A percentile compares a stretch with the other conserved stretches of the same genome.
Evolutionary conservation across 1,140 invertebrate genomes (phyloP).

Genomic region (Drosophila tani): DNA sequence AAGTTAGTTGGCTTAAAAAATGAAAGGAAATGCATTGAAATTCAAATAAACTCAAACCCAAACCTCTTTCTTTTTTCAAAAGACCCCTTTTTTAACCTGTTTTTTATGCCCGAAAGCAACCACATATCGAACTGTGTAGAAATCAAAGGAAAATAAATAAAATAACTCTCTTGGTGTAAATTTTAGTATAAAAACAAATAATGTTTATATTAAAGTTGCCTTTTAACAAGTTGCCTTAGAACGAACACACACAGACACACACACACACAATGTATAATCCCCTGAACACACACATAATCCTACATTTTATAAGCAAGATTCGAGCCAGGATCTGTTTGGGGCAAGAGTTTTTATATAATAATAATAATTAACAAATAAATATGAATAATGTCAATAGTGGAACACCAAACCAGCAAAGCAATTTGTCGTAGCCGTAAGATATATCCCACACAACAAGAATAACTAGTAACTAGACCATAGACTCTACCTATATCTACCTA

Average conservation of each 20-base stretch:
- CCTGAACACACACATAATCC: slow-evolving; percentile 34
- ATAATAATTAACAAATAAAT: not conserved
- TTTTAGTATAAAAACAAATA: slow-evolving; percentile 59
- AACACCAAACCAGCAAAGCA: slow-evolving; percentile 34
- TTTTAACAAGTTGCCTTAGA: slow-evolving; percentile 79
- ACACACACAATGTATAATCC: slow-evolving; percentile 48
- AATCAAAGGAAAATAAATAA: not conserved
- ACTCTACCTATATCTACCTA: slow-evolving; percentile 23
- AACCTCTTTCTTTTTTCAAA: not conserved
- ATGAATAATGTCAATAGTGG: not conserved
- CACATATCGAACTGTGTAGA: slow-evolving; percentile 42
- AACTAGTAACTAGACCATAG: slow-evolving; percentile 18
- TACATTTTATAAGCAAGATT: slow-evolving; percentile 41
- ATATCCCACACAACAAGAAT: slow-evolving; percentile 3
- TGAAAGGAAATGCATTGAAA: slow-evolving; percentile 20
- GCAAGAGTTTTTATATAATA: slow-evolving; percentile 42
- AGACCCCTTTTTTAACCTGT: no score
- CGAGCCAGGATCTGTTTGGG: slow-evolving; percentile 6
- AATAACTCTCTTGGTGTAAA: slow-evolving; percentile 40
- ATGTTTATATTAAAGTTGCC: slow-evolving; percentile 79
- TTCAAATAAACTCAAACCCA: slow-evolving; percentile 23
- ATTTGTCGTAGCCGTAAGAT: slow-evolving; percentile 50
- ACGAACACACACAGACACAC: slow-evolving; percentile 27
- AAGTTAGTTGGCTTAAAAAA: not conserved
- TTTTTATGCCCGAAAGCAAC: not conserved